Evolutionary conservation across 2,888 invertebrate species (phyloP), one percentile per base, ranked within the genome.

Genomic region (Liodrosophila aerea): DNA sequence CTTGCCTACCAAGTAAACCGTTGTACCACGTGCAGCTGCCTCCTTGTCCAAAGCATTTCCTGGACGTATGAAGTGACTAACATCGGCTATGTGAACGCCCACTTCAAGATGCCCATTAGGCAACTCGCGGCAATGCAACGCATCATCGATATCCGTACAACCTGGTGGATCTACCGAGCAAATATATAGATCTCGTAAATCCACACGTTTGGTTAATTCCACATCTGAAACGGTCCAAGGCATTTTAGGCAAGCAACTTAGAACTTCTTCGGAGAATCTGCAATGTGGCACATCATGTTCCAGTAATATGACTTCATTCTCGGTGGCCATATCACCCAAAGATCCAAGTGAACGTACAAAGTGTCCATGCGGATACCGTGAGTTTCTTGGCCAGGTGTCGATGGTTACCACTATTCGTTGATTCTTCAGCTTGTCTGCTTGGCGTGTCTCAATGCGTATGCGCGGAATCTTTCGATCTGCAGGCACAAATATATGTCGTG

Each of bases 111-210:
- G 94, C 2, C 94, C 94, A 85, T 94, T 94, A 0, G 92, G 91
- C 15, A 98, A 90, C 33, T 92, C 90, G 13, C 94, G 92, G 78
- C 98, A 98, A 90, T 99, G 99, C 1, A 99, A 90, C 0, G 99
- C 99, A 89, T 99, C 99, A 88, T 99, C 99, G 67, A 99, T 99
- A 89, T 99, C 99, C 0, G 99, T 99, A 89, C 99, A 99, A 0
- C 99, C 99, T 0, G 98, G 97, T 1, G 99, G 99, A 92, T 99
- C 98, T 0, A 99, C 98, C 0, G 98, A 98, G 87, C 98, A 99
- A 37, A 99, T 94, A 82, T 94, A 93, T 2, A 97, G 88, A 51
- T 95, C 92, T 8, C 98, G 93, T 1, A 99, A 91, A 89, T 99
- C 98, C 7, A 93, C 93, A 15, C 99, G 93, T 76, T 93, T 93